A percentile compares a stretch with the other conserved stretches of the same genome.
Conservation (phyloP, 2,113 vertebrate species). For the Eudorcas thomsonii region DNA sequence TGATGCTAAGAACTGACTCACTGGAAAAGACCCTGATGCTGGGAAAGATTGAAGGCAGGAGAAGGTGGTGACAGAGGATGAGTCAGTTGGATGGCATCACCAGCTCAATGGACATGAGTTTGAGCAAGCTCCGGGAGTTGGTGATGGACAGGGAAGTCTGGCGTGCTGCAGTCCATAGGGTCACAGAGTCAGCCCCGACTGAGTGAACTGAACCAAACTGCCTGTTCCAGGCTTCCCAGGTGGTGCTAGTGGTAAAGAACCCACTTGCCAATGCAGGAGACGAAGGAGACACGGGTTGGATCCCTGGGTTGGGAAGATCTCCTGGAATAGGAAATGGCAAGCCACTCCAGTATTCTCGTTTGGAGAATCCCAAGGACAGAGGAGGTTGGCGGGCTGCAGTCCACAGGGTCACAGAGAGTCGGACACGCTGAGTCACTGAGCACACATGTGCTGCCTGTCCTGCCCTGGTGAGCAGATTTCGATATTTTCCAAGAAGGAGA, state of each 20-base stretch:
- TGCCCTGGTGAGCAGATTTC: not conserved
- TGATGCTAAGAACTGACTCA: not conserved
- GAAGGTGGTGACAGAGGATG: not conserved
- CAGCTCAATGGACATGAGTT: not conserved
- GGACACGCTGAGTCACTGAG: not conserved
- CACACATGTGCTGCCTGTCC: not conserved
- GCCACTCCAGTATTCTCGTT: not conserved
- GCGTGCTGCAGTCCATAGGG: not conserved
- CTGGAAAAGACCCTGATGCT: not conserved
- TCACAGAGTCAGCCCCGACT: not conserved
- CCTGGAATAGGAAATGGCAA: not conserved
- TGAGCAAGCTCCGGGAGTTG: not conserved
- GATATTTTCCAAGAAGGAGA: not conserved
- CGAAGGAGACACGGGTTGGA: not conserved
- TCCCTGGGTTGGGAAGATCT: not conserved
- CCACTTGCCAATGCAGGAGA: not conserved
- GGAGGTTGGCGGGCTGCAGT: not conserved
- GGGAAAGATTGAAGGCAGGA: not conserved
- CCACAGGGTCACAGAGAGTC: not conserved
- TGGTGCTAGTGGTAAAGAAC: not conserved
- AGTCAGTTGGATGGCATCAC: not conserved
- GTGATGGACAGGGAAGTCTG: not conserved
- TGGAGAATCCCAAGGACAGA: not conserved
- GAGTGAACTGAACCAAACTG: not conserved
- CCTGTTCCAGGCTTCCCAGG: not conserved